These are phyloP conservation scores for Macrotus californicus DNA, from an alignment of 2,113 vertebrate species.

Conservation along the genomic window DNA sequence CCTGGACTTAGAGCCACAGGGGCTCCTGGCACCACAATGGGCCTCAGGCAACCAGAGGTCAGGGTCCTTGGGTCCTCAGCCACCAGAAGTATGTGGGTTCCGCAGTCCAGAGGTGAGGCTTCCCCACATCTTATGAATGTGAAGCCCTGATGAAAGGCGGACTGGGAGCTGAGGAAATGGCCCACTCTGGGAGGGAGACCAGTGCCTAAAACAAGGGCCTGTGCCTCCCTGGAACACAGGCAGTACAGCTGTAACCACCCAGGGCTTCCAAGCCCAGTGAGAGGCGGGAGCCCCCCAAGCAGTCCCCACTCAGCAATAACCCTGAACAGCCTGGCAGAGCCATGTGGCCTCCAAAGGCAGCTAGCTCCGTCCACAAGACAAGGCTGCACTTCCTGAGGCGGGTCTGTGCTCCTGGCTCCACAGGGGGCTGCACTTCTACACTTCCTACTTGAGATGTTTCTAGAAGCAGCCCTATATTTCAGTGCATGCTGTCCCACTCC, in stretches of 20 bases:
- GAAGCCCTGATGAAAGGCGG: neutral
- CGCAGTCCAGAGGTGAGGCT: neutral
- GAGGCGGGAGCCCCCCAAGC: neutral
- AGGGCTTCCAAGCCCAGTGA: neutral
- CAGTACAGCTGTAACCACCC: neutral
- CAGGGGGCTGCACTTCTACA: fast-evolving
- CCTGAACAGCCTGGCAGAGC: neutral
- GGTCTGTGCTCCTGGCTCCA: neutral
- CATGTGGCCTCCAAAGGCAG: neutral
- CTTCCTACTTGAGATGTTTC: neutral
- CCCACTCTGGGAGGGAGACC: neutral
- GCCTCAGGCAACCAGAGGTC: neutral
- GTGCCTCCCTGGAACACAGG: neutral
- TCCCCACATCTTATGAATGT: neutral
- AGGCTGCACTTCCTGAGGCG: neutral
- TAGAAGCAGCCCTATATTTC: neutral
- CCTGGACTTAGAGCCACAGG: neutral
- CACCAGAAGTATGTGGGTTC: neutral
- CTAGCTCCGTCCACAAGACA: neutral
- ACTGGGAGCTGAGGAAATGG: neutral
- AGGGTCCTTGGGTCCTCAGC: neutral
- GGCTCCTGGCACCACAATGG: neutral
- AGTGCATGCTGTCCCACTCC: neutral
- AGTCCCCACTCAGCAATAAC: neutral
- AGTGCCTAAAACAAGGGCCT: neutral